Evolutionary conservation across 2,888 invertebrate genomes (phyloP), one percentile per base, ranked within the genome.

Genomic region (Sesia apiformis): DNA sequence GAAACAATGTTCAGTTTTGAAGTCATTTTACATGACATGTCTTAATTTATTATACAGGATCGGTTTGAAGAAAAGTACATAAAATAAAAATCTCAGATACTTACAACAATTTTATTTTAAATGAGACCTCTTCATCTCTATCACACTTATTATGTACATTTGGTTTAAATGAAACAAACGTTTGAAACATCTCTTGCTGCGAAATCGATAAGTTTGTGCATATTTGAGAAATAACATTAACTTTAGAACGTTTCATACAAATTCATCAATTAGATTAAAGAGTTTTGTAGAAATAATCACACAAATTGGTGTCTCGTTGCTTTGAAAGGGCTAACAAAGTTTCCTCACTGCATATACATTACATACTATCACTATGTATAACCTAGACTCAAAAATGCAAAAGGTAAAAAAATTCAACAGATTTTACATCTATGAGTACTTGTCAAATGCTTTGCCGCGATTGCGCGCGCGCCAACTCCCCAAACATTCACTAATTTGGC

Each of bases 61-160:
- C 8, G 43, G 43, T 46, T 8, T n/a, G 43, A 43, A 23, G 23
- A 23, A 23, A 43, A n/a, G n/a, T n/a, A n/a, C 3, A 46, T 8
- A 46, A 46, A 46, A 4, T 4, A 46, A 46, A 46, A 46, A 4
- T n/a, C 7, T 4, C 4, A 46, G 23, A 62, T 85, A 81, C 87
- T 87, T 88, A 87, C 85, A 85, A 85, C 85, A 85, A 86, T 73
- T 88, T 88, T 86, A 86, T 87, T 88, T 88, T 84, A 83, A 85
- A 85, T 86, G 88, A 89, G 88, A 89, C 88, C 79, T 78, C 86
- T 85, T 80, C 86, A 85, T 89, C 88, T 88, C 88, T 89, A 89
- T 89, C 88, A 89, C 88, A 89, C 88, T 82, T 87, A 80, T 76
- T 80, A 88, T 89, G 86, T 88, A 89, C 88, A 88, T 84, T 87